Base-by-base conservation (phyloP, 2,888 invertebrate species). In the Oscheius onirici region DNA sequence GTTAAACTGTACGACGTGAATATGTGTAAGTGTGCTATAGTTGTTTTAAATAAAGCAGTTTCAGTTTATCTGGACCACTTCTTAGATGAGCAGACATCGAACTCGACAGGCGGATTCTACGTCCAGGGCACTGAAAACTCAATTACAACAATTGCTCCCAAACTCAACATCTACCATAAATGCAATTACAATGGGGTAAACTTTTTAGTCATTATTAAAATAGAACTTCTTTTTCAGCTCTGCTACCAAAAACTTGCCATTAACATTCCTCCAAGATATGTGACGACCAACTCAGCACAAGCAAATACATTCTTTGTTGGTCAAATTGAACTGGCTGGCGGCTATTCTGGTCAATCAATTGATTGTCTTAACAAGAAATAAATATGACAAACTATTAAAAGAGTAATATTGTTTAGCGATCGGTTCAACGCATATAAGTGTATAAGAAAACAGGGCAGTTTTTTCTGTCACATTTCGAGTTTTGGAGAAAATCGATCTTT, bases 101-200 rank as follows among this genome's bases (percentile, higher is more conserved):
- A 63, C n/a, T 24, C 63, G 2, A 63, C 63, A n/a, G 63, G 63
- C 17, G 63, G 63, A 49, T 63, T 28, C 17, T 63, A 49, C 26
- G 49, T 63, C 2, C 46, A 63, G 20, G 63, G 63, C 17, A 63
- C 49, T 26, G 63, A 63, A 34, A 63, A 63, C 26, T 63, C 63
- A 10, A 63, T 63, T 15, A 28, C 63, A 15, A 63, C 49, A 11
- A 49, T 63, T 20, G 51, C 46, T n/a, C 63, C 63, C 10, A 46
- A 49, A 26, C 28, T 63, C 10, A 63, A 63, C 17, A 46, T 63
- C 26, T 63, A 63, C 34, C 63, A 63, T 20, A 63, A 63, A 28
- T 63, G 63, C n/a, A 63, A 63, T 24, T 63, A 63, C 49, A 63
- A 63, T 26, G 63, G 63, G 34, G 63, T 63, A n/a, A 26, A 46